A percentile compares a stretch with the other conserved stretches of the same genome.
Conservation (phyloP, 2,113 vertebrate species). For the Toxostoma redivivum region DNA sequence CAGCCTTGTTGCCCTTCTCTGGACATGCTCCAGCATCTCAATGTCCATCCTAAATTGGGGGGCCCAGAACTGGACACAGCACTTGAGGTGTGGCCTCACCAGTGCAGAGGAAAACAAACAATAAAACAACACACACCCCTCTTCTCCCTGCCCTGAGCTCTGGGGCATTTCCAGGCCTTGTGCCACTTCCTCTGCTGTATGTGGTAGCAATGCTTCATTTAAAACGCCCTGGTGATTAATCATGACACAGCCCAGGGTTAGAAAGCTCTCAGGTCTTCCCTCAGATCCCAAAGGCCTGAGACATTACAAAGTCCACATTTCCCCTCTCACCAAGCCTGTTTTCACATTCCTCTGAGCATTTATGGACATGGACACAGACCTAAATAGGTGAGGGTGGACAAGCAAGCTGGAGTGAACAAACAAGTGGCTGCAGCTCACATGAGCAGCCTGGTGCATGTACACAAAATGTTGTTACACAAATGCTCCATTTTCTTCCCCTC, state of each 20-base stretch:
- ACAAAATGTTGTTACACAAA: background rate
- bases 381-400: rapidly evolving
- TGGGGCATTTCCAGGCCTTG: background rate
- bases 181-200: background rate
- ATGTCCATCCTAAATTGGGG: background rate
- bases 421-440: background rate
- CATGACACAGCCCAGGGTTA: rapidly evolving
- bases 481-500: background rate
- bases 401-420: background rate
- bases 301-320: background rate
- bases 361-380: background rate
- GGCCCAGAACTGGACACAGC: background rate
- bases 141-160: background rate
- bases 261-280: background rate
- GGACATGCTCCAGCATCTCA: background rate
- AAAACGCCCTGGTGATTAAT: background rate
- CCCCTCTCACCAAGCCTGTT: background rate
- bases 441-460: background rate
- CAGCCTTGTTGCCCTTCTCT: background rate
- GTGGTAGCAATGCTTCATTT: background rate
- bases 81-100: background rate
- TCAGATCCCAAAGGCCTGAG: background rate
- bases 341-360: background rate
- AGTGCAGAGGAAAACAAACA: background rate
- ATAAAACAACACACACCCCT: background rate